Evolutionary conservation across 2,888 invertebrate genomes (phyloP).

Genomic region (Ichneumon xanthorius): DNA sequence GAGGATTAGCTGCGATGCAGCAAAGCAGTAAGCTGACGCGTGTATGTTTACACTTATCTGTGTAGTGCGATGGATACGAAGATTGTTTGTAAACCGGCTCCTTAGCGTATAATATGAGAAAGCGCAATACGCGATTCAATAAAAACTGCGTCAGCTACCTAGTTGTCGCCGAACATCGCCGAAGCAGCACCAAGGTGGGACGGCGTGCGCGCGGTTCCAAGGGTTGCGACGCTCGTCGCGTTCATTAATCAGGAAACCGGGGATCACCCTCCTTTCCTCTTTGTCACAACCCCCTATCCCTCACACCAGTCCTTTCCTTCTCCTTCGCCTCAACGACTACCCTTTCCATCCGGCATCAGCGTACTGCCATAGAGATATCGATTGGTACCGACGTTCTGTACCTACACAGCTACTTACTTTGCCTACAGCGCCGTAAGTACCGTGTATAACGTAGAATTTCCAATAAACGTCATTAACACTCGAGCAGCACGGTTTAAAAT

Average conservation of each 20-base stretch:
- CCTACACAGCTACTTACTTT: slow-evolving; percentile 75
- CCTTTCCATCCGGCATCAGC: slow-evolving; percentile 63
- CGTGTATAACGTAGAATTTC: slow-evolving; percentile 67
- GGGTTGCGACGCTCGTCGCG: slow-evolving; percentile 70
- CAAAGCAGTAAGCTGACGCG: slow-evolving; percentile 28
- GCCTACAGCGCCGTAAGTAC: slow-evolving; percentile 69
- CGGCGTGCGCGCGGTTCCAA: slow-evolving; percentile 44
- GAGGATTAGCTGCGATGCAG: slow-evolving; percentile 4
- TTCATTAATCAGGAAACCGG: slow-evolving; percentile 79
- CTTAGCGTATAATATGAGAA: slow-evolving; percentile 15
- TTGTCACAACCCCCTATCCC: slow-evolving; percentile 50
- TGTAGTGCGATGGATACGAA: background rate
- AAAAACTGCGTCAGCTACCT: slow-evolving; percentile 61
- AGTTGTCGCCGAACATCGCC: slow-evolving; percentile 33
- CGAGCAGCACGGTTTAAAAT: slow-evolving; percentile 55
- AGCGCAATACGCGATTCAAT: slow-evolving; percentile 57
- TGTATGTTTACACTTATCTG: slow-evolving; percentile 18
- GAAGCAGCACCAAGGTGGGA: slow-evolving; percentile 52
- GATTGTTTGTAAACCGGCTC: slow-evolving; percentile 23
- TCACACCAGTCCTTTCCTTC: slow-evolving; percentile 64
- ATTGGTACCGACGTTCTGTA: slow-evolving; percentile 72
- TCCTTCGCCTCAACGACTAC: slow-evolving; percentile 46
- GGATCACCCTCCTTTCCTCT: slow-evolving; percentile 54
- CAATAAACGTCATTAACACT: slow-evolving; percentile 71
- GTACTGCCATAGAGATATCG: slow-evolving; percentile 78